Conservation (phyloP, 2,888 invertebrate genomes). For the Trisateles emortualis region DNA sequence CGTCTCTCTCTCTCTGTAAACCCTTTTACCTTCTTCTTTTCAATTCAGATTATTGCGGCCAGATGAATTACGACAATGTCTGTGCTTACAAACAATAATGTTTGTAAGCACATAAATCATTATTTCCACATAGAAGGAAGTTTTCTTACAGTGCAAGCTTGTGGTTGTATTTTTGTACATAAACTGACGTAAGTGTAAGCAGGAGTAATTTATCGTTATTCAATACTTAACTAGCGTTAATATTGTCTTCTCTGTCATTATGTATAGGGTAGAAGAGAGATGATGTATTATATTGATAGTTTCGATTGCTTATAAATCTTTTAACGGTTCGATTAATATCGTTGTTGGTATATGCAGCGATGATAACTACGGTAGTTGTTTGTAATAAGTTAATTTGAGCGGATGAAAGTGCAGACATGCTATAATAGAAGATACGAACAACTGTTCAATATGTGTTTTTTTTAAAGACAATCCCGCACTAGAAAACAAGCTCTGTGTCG, state of each 20-base stretch:
- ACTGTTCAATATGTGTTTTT: not conserved
- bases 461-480: no score
- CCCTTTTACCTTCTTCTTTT: no score
- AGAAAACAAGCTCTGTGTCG: no score
- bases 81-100: no score
- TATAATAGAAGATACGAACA: conserved; percentile 26
- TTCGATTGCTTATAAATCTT: conserved; percentile 1
- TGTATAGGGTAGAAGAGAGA: conserved; percentile 18
- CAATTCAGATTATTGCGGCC: not conserved
- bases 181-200: conserved; percentile 40
- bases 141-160: conserved; percentile 19
- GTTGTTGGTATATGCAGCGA: conserved; percentile 34
- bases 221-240: conserved; percentile 20
- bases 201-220: conserved; percentile 41
- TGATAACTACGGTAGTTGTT: conserved; percentile 39
- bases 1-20: no score
- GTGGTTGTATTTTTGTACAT: conserved; percentile 42
- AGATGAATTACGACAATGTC: not conserved
- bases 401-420: conserved; percentile 36
- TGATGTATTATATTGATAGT: not conserved
- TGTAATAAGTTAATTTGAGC: conserved; percentile 44
- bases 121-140: conserved; percentile 41
- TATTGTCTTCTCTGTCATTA: conserved; percentile 17
- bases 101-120: conserved; percentile 5
- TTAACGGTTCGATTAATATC: conserved; percentile 21